phyloP scores from a whole-genome alignment of 2,113 vertebrate species.

The Labrus mixtus region DNA sequence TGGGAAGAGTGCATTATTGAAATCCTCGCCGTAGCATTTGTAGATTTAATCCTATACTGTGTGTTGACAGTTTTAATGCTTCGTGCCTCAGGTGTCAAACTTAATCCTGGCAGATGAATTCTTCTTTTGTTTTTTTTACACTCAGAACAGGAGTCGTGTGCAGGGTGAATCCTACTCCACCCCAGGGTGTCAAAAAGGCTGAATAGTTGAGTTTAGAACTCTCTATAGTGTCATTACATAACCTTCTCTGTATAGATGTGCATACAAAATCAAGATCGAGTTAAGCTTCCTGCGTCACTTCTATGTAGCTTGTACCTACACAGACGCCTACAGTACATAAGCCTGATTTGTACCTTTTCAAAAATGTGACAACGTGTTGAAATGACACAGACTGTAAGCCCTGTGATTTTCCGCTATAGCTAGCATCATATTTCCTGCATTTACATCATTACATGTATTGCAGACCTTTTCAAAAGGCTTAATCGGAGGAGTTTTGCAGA shows the following conservation, averaged over 20 bases:
- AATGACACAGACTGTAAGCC: no score
- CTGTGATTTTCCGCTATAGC: no score
- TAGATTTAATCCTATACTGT: neutral
- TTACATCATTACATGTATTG: no score
- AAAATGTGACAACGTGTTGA: no score
- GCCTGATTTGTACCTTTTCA: no score
- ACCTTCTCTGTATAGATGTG: neutral
- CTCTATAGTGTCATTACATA: neutral
- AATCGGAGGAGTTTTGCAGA: no score
- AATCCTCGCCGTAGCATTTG: conserved; percentile 10
- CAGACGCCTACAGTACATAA: no score
- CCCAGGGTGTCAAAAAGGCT: neutral
- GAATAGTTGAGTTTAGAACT: neutral
- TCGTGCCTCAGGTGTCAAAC: neutral
- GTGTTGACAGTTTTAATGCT: neutral
- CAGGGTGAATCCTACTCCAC: neutral
- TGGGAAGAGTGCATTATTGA: neutral
- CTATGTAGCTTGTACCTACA: no score
- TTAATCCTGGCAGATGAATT: neutral
- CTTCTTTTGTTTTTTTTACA: neutral
- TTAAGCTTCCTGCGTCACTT: no score
- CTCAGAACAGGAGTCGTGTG: neutral
- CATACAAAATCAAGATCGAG: no score
- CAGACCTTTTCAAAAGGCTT: no score
- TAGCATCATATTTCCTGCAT: no score